Evolutionary conservation across 2,888 invertebrate genomes (phyloP).

Genomic region (Lissonota sp.): DNA sequence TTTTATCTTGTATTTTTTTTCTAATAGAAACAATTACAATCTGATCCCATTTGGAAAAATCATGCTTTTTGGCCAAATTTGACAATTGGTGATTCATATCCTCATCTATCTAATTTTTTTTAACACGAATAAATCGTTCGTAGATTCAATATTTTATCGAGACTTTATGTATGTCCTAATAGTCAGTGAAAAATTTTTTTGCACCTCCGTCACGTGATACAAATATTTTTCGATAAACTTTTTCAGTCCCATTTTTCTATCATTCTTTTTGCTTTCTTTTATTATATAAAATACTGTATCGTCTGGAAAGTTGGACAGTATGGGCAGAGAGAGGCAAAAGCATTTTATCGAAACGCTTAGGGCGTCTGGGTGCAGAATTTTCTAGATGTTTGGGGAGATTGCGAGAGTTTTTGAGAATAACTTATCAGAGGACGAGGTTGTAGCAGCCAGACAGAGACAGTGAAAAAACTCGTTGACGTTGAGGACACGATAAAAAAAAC

Average conservation of each 20-base stretch:
- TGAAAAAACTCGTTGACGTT: background rate
- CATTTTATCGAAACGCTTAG: slow-evolving; percentile 25
- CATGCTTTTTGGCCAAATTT: too few relatives aligned
- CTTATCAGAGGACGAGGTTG: background rate
- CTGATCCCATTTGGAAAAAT: too few relatives aligned
- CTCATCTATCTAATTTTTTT: too few relatives aligned
- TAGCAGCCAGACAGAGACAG: slow-evolving; percentile 3
- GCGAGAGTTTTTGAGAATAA: slow-evolving; percentile 37
- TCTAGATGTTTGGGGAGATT: background rate
- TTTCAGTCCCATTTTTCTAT: background rate
- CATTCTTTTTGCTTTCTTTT: background rate
- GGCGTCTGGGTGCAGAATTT: slow-evolving; percentile 3
- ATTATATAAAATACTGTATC: slow-evolving; percentile 22
- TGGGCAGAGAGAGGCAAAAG: background rate
- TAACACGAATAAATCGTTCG: too few relatives aligned
- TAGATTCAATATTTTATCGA: too few relatives aligned
- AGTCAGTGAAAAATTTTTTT: too few relatives aligned
- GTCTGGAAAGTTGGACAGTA: slow-evolving; percentile 44
- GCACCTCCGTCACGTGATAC: too few relatives aligned
- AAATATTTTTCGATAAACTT: too few relatives aligned
- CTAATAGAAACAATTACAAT: too few relatives aligned
- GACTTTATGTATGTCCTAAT: too few relatives aligned
- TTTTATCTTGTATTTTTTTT: too few relatives aligned
- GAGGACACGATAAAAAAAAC: slow-evolving; percentile 1
- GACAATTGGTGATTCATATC: too few relatives aligned